Conservation (phyloP, 2,113 vertebrate genomes). For the Platysternon megacephalum region DNA sequence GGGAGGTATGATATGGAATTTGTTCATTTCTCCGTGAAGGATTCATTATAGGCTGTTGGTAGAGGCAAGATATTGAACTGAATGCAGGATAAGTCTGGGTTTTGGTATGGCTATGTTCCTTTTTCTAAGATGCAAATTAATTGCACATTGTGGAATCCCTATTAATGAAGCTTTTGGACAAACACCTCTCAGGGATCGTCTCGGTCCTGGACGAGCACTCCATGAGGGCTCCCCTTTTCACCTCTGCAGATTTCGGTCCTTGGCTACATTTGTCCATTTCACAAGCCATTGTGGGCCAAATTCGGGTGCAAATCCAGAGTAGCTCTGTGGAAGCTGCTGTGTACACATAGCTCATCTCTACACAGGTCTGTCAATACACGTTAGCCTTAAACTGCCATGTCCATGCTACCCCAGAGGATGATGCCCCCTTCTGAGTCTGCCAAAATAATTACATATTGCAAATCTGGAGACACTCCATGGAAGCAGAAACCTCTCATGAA, state of each 20-base stretch:
- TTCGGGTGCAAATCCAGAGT: not conserved
- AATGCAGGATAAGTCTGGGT: not conserved
- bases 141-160: not conserved
- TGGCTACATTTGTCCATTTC: constrained; percentile 18
- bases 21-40: not conserved
- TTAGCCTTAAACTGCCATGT: not conserved
- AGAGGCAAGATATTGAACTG: not conserved
- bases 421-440: not conserved
- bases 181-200: too few species aligned
- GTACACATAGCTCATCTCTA: not conserved
- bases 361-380: not conserved
- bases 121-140: not conserved
- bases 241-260: not conserved
- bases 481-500: not conserved
- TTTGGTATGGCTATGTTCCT: not conserved
- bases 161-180: not conserved
- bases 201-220: not conserved
- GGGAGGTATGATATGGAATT: not conserved
- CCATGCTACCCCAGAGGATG: not conserved
- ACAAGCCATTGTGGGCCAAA: constrained; percentile 15
- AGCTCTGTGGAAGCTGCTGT: not conserved
- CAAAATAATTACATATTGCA: not conserved
- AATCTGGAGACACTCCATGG: not conserved
- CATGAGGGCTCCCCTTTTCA: not conserved
- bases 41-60: not conserved